A percentile compares a stretch with the other conserved stretches of the same genome.
Evolutionary conservation across 2,888 invertebrate genomes (phyloP).

Genomic region (Mamestra brassicae): DNA sequence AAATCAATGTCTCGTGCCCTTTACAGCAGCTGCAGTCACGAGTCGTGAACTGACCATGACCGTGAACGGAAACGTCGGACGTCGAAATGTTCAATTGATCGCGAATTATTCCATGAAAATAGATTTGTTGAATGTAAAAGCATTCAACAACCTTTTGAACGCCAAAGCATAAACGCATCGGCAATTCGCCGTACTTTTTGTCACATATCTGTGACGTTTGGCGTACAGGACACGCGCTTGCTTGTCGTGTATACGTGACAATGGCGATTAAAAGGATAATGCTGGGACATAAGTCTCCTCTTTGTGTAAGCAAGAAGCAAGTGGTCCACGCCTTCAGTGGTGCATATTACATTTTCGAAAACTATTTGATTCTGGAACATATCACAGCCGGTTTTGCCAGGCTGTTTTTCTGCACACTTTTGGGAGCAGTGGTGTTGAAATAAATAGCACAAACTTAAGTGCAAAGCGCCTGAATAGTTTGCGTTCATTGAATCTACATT

Average conservation of each 20-base stretch:
- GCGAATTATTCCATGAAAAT: neutral
- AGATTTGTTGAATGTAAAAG: neutral
- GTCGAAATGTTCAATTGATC: conserved; percentile 26
- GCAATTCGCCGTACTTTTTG: too few relatives aligned
- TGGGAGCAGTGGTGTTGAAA: neutral
- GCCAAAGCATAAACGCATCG: too few relatives aligned
- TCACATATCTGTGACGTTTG: too few relatives aligned
- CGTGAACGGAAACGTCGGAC: conserved; percentile 25
- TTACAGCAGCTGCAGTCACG: conserved; percentile 1
- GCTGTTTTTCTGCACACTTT: neutral
- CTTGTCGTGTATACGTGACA: too few relatives aligned
- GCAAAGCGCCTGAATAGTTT: too few relatives aligned
- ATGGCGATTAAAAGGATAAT: too few relatives aligned
- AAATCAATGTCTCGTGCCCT: conserved; percentile 34
- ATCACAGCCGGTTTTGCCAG: neutral
- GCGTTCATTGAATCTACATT: neutral
- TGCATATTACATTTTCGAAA: too few relatives aligned
- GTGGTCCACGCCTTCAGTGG: too few relatives aligned
- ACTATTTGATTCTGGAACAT: neutral
- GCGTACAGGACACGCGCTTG: too few relatives aligned
- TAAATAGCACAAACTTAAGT: neutral
- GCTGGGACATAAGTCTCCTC: too few relatives aligned
- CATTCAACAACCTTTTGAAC: too few relatives aligned
- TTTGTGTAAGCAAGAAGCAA: too few relatives aligned
- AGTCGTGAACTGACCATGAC: conserved; percentile 26